Conservation (phyloP, 2,888 invertebrate genomes). For the Andricus quercusramuli region DNA sequence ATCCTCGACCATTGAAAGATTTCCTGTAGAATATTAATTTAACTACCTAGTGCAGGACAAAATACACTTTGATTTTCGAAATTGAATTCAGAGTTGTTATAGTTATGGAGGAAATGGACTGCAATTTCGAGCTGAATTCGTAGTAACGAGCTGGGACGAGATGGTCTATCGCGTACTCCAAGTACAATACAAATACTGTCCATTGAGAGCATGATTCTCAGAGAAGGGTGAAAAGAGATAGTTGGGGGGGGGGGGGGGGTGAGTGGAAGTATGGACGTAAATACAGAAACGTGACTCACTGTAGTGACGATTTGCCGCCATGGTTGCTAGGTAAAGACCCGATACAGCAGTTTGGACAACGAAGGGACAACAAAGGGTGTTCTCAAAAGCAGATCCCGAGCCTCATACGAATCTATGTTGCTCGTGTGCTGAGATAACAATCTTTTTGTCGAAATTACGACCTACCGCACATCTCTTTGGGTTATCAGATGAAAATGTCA, state of each 20-base stretch:
- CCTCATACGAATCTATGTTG: neutral
- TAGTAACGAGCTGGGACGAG: slow-evolving; percentile 1
- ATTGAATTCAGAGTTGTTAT: too few relatives aligned
- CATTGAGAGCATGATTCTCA: neutral
- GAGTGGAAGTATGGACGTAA: slow-evolving; percentile 12
- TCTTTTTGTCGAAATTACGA: neutral
- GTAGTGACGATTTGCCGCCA: neutral
- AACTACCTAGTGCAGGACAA: too few relatives aligned
- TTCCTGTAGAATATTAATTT: too few relatives aligned
- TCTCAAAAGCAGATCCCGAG: neutral
- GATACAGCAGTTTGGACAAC: neutral
- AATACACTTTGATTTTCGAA: too few relatives aligned
- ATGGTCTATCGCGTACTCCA: neutral
- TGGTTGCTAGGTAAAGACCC: neutral
- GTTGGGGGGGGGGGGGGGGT: slow-evolving; percentile 16
- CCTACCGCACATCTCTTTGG: neutral
- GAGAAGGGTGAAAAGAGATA: neutral
- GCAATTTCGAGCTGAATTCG: slow-evolving; percentile 6
- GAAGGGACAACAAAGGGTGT: slow-evolving; percentile 1
- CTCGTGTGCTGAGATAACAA: slow-evolving; percentile 13
- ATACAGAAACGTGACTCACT: neutral
- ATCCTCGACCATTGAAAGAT: too few relatives aligned
- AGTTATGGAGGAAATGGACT: neutral
- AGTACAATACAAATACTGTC: slow-evolving; percentile 11
- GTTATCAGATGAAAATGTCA: neutral